Base-by-base conservation (phyloP, 1,140 invertebrate genomes). In the Pseudomyrmex sp. region DNA sequence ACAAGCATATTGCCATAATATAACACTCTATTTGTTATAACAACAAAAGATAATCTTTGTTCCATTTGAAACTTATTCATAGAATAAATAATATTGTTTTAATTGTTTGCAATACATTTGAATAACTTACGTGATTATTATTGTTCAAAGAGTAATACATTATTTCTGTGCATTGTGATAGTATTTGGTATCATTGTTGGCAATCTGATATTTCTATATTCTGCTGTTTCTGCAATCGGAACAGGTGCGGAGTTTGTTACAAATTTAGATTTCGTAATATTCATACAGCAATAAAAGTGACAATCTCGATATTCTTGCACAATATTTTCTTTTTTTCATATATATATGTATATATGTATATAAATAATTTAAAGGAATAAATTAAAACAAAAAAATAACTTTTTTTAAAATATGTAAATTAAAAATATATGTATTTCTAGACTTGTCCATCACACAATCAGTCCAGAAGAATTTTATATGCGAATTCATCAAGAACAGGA, bases 401-500 rank as follows among this genome's bases (percentile, higher is more conserved):
- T 35, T 35, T 35, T 35, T 35, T 5, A 2, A 35, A 35, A 35
- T 35, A 7, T 35, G 5, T 35, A 35, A 35, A 35, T 7, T 35
- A 35, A 35, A 35, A 35, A 7, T 35, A 44, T 65, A 52, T 65
- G 18, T 65, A 48, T 46, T 82, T 83, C 54, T n/a, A 97, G 96
- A 63, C 97, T 96, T 87, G 96, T 97, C 83, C 95, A 96, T 84
- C 96, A 97, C 85, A 96, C 95, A 63, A 95, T 97, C 82, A 96
- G 95, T 68, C 95, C 95, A 59, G 95, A 97, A 95, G 95, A 96
- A 94, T 96, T 97, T 89, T 95, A 96, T 86, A 96, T 96, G 95
- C 95, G 95, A 87, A 96, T 97, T 84, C 95, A 96, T 92, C 96
- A 96, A 48, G 95, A 95, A 52, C 94, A 95, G 66, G 91, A 94